Conservation (phyloP, 2,797 vertebrate species). For the Helarctos malayanus region DNA sequence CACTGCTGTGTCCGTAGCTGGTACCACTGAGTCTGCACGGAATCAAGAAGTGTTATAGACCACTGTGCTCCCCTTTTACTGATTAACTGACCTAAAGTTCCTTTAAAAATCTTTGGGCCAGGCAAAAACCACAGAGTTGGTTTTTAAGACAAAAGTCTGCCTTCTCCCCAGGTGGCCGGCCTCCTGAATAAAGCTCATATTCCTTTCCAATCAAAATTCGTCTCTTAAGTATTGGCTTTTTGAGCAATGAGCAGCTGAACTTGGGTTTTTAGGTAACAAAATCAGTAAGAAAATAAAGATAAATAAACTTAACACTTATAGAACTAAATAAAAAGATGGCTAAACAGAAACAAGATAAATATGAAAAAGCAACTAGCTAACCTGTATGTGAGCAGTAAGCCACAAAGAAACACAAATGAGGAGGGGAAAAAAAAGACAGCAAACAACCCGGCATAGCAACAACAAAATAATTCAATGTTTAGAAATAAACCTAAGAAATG, state of each 20-base stretch:
- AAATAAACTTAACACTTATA: constrained; percentile 14
- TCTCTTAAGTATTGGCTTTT: not conserved
- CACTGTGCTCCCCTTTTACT: not conserved
- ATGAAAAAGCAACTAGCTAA: constrained; percentile 41
- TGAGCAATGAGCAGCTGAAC: not conserved
- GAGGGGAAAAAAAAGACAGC: not conserved
- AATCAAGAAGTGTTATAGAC: not conserved
- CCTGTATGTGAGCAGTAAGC: not conserved
- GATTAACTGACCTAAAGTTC: not conserved
- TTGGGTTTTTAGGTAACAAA: not conserved
- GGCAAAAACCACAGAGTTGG: not conserved
- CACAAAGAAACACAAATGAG: not conserved
- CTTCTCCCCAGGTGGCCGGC: not conserved
- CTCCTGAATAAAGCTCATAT: not conserved
- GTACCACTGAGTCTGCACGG: not conserved
- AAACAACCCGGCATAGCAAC: not conserved
- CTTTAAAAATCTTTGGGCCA: not conserved
- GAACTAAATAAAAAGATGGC: constrained; percentile 30
- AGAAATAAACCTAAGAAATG: constrained; percentile 52
- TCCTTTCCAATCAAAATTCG: not conserved
- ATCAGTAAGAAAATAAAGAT: constrained; percentile 17
- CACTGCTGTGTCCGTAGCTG: not conserved
- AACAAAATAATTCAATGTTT: constrained; percentile 19
- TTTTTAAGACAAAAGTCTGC: not conserved
- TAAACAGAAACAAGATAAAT: constrained; percentile 29